Evolutionary conservation across 2,797 vertebrate genomes (phyloP).

Genomic region (Kryptopterus vitreolus): DNA sequence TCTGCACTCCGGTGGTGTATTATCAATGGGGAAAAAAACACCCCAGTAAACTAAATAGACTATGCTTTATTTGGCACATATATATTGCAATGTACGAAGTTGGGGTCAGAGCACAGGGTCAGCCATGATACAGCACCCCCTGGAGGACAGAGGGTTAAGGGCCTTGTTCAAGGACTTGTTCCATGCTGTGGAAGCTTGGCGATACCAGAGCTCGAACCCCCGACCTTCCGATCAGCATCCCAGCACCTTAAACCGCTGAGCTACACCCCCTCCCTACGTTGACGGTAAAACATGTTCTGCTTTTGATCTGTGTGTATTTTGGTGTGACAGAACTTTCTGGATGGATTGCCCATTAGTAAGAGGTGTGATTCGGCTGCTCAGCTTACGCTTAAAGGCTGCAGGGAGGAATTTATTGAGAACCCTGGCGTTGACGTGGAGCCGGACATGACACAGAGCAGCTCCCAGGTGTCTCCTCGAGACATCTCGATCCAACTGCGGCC

Average conservation of each 20-base stretch:
- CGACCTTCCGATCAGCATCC: no score
- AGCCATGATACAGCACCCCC: no score
- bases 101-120: no score
- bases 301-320: neutral
- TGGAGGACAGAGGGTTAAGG: no score
- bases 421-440: slow-evolving; percentile 77
- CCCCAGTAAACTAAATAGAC: neutral
- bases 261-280: no score
- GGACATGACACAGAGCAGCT: slow-evolving; percentile 72
- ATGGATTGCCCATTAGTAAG: slow-evolving; percentile 72
- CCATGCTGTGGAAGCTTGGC: no score
- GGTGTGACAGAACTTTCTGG: slow-evolving; percentile 82
- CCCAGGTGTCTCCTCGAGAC: slow-evolving; percentile 86
- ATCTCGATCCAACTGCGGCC: slow-evolving; percentile 82
- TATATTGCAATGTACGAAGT: no score
- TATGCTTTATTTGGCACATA: neutral
- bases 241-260: no score
- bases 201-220: no score
- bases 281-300: neutral
- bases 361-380: slow-evolving; percentile 85
- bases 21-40: neutral
- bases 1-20: neutral
- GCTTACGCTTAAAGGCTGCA: slow-evolving; percentile 85
- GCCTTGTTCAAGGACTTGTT: no score
- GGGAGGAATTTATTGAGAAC: slow-evolving; percentile 81